phyloP scores from a whole-genome alignment of 2,113 vertebrate species.

The Gadus macrocephalus region DNA sequence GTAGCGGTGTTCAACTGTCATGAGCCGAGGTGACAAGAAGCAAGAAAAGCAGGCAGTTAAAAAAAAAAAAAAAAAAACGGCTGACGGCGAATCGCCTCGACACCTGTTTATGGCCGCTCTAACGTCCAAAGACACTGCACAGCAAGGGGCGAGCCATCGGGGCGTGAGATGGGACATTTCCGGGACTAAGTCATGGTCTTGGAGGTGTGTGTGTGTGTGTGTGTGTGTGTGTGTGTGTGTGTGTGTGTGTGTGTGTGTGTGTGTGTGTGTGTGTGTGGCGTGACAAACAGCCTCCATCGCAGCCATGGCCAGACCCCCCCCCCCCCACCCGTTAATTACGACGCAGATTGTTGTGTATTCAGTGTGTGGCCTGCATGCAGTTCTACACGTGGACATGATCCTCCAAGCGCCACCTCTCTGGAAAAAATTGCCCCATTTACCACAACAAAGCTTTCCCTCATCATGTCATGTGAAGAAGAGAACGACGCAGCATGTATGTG shows the following conservation, averaged over 20 bases:
- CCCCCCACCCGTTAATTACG: constrained; percentile 50
- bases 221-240: no score
- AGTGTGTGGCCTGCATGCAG: constrained; percentile 26
- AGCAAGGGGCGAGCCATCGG: constrained; percentile 44
- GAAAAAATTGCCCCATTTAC: constrained; percentile 34
- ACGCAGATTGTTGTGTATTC: constrained; percentile 48
- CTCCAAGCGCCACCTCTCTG: constrained; percentile 36
- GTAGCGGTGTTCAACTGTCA: constrained; percentile 47
- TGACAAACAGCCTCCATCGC: constrained; percentile 50
- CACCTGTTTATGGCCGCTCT: constrained; percentile 36
- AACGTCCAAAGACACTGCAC: constrained; percentile 12
- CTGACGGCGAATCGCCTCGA: constrained; percentile 40
- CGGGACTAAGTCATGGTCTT: constrained; percentile 54
- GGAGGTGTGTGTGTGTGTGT: neutral
- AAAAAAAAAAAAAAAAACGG: constrained; percentile 12
- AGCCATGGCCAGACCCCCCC: constrained; percentile 46
- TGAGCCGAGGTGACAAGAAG: constrained; percentile 33
- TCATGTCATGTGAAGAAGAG: constrained; percentile 33
- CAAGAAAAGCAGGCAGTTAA: constrained; percentile 12
- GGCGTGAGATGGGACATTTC: constrained; percentile 50
- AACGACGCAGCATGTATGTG: constrained; percentile 43
- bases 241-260: no score
- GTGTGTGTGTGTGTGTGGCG: neutral
- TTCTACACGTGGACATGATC: constrained; percentile 34
- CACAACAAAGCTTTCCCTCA: constrained; percentile 30